A percentile compares a stretch with the other conserved stretches of the same genome.
Conservation (phyloP, 2,888 invertebrate species). For the Lagria hirta region DNA sequence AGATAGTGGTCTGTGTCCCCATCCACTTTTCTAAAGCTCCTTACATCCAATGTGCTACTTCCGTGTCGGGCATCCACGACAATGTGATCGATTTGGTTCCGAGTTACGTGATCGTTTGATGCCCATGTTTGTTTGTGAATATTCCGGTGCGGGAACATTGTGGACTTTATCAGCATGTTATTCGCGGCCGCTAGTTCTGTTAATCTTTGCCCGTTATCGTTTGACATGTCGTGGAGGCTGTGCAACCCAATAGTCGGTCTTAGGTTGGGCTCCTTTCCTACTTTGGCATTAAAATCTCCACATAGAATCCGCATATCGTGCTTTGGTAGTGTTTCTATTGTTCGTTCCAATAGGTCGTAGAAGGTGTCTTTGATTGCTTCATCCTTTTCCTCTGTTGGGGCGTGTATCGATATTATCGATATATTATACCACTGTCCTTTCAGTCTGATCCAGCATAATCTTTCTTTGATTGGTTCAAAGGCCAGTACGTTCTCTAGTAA, state of each 20-base stretch:
- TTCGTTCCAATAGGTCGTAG: background rate
- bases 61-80: background rate
- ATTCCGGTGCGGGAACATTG: background rate
- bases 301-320: background rate
- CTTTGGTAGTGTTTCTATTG: background rate
- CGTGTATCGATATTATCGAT: background rate
- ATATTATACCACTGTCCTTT: background rate
- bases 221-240: background rate
- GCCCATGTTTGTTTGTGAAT: slow-evolving; percentile 1
- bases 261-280: background rate
- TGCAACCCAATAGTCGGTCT: background rate
- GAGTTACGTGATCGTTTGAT: background rate
- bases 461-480: slow-evolving; percentile 2
- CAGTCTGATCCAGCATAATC: background rate
- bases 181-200: background rate
- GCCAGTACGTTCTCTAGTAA: background rate
- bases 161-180: background rate
- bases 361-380: background rate
- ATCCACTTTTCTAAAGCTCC: background rate
- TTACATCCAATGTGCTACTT: background rate
- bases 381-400: background rate
- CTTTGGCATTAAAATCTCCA: too few species aligned
- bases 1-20: slow-evolving; percentile 1
- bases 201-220: background rate
- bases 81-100: background rate